These are phyloP conservation scores for Thereva unica DNA, from an alignment of 2,888 invertebrate genomes.

Conservation along the genomic window DNA sequence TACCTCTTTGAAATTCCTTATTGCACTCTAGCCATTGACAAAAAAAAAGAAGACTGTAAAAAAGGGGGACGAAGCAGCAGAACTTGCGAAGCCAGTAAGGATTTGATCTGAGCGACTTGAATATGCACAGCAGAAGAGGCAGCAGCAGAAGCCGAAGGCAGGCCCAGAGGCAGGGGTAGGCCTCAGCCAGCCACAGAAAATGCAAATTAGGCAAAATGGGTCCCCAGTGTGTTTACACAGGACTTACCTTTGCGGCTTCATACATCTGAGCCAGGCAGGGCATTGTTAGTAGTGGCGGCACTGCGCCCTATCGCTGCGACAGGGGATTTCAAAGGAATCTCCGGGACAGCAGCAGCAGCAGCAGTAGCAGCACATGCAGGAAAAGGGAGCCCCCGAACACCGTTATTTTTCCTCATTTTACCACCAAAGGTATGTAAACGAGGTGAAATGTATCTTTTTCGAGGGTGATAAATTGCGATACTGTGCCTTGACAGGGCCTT, in stretches of 20 bases:
- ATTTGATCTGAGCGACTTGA: too few relatives aligned
- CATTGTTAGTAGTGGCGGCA: not conserved
- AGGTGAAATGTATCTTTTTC: constrained; percentile 35
- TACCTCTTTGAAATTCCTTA: too few relatives aligned
- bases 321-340: constrained; percentile 11
- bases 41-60: too few relatives aligned
- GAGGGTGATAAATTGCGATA: constrained; percentile 41
- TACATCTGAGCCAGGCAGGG: constrained; percentile 7
- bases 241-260: not conserved
- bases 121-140: too few relatives aligned
- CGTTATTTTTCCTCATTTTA: constrained; percentile 20
- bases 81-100: too few relatives aligned
- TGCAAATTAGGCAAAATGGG: constrained; percentile 18
- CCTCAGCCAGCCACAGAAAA: not conserved
- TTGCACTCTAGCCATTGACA: too few relatives aligned
- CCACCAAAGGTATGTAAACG: constrained; percentile 37
- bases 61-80: too few relatives aligned
- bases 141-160: too few relatives aligned
- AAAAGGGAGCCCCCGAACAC: not conserved
- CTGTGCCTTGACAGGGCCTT: constrained; percentile 15
- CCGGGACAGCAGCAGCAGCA: not conserved
- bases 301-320: not conserved
- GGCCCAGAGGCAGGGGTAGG: too few relatives aligned
- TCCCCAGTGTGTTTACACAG: constrained; percentile 6
- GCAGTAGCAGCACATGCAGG: not conserved